phyloP scores from a whole-genome alignment of 2,888 invertebrate species.

The Kryphioiulus occultus region DNA sequence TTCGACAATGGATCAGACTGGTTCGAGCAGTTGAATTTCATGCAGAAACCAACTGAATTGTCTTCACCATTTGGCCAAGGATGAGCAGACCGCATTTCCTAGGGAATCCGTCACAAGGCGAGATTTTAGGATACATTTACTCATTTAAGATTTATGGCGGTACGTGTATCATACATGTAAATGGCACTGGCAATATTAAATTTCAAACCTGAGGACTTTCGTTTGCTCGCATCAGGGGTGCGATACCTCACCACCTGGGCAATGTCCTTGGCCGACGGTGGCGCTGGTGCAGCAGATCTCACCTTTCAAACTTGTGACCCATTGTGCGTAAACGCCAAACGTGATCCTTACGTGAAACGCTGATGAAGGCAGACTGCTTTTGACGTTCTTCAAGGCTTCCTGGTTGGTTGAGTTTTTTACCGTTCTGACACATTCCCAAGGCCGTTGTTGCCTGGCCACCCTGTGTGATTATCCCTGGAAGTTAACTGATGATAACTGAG shows the following conservation, averaged over 20 bases:
- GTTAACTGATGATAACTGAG: background rate
- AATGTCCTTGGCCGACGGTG: background rate
- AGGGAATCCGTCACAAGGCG: too few relatives aligned
- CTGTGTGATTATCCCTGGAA: background rate
- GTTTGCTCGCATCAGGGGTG: background rate
- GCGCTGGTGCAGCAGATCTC: background rate
- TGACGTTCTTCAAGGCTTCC: background rate
- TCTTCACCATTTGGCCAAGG: too few relatives aligned
- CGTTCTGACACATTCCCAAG: background rate
- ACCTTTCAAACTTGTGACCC: conserved; percentile 23
- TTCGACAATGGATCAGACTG: too few relatives aligned
- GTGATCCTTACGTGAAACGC: background rate
- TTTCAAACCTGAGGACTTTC: too few relatives aligned
- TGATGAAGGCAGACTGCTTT: background rate
- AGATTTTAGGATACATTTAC: too few relatives aligned
- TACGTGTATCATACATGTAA: too few relatives aligned
- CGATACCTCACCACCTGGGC: background rate
- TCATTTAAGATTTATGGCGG: background rate
- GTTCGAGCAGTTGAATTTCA: too few relatives aligned
- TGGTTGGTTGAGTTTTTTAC: background rate
- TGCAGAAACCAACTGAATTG: too few relatives aligned
- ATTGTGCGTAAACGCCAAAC: background rate
- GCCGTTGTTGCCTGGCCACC: background rate
- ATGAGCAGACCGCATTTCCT: too few relatives aligned
- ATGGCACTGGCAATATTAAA: too few relatives aligned